These are phyloP conservation scores for Ptilodon capucinus DNA, from an alignment of 2,888 invertebrate species.

Conservation along the genomic window DNA sequence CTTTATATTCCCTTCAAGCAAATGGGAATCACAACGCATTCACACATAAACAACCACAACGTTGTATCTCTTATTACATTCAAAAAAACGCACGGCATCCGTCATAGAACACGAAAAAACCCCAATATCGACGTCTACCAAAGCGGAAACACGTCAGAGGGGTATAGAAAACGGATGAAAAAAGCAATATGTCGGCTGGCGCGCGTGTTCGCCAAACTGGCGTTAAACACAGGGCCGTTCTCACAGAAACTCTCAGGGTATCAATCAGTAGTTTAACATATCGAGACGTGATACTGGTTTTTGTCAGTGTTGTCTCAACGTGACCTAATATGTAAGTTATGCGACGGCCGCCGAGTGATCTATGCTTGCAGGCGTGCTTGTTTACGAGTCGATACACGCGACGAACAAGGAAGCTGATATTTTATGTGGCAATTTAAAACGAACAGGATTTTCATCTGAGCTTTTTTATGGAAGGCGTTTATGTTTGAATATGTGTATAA, in stretches of 20 bases:
- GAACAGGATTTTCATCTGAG: constrained; percentile 1
- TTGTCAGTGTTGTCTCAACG: constrained; percentile 53
- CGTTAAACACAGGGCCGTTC: constrained; percentile 60
- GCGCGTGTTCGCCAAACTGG: constrained; percentile 64
- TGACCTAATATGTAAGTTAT: constrained; percentile 61
- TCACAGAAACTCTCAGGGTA: constrained; percentile 58
- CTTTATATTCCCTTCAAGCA: neutral
- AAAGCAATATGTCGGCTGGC: constrained; percentile 68
- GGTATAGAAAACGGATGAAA: constrained; percentile 65
- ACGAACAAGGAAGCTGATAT: constrained; percentile 18
- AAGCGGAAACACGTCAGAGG: constrained; percentile 57
- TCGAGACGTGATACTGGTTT: constrained; percentile 53
- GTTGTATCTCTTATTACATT: constrained; percentile 40
- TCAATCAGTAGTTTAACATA: constrained; percentile 71
- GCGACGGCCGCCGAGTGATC: constrained; percentile 51
- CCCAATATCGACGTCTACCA: constrained; percentile 60
- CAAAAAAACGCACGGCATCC: constrained; percentile 47
- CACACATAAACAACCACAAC: constrained; percentile 21
- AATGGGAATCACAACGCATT: constrained; percentile 3
- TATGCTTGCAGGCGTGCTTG: constrained; percentile 39
- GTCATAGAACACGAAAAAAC: constrained; percentile 52
- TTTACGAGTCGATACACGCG: constrained; percentile 35
- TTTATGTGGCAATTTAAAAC: constrained; percentile 17
- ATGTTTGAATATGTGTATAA: neutral
- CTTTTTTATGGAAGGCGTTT: neutral